Percentiles rank a stretch among this genome's conserved stretches.
Conservation (phyloP, 2,888 invertebrate genomes). For the Desoria tigrina region DNA sequence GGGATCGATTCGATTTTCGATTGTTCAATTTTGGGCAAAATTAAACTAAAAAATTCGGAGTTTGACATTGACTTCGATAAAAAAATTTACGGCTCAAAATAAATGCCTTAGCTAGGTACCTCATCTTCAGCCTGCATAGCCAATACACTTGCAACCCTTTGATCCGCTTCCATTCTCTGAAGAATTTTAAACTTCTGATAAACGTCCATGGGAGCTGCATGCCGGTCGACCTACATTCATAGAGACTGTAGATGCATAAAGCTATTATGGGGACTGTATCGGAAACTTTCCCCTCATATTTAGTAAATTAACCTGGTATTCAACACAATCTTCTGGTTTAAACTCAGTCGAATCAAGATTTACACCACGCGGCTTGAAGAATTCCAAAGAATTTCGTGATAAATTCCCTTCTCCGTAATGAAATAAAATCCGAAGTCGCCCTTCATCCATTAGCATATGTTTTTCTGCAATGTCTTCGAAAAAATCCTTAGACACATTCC, state of each 20-base stretch:
- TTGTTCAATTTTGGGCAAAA: too few relatives aligned
- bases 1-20: too few relatives aligned
- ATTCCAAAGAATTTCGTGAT: conserved; percentile 46
- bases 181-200: conserved; percentile 43
- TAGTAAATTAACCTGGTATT: conserved; percentile 27
- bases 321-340: conserved; percentile 45
- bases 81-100: too few relatives aligned
- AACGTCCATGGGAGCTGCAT: conserved; percentile 38
- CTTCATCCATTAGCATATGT: conserved; percentile 46
- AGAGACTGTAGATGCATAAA: too few relatives aligned
- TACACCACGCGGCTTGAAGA: conserved; percentile 40
- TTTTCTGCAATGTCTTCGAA: conserved; percentile 49
- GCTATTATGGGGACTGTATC: too few relatives aligned
- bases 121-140: conserved; percentile 43
- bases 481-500: conserved; percentile 32
- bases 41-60: too few relatives aligned
- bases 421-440: conserved; percentile 40
- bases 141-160: conserved; percentile 33
- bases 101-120: too few relatives aligned
- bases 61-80: too few relatives aligned
- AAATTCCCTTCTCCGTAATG: conserved; percentile 48
- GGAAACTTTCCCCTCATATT: too few relatives aligned
- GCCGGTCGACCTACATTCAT: conserved; percentile 32
- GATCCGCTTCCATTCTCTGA: conserved; percentile 40
- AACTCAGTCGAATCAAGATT: conserved; percentile 42